phyloP scores from a whole-genome alignment of 35 echinoderm and acorn worm genomes.

The Ophioderma brevispina region DNA sequence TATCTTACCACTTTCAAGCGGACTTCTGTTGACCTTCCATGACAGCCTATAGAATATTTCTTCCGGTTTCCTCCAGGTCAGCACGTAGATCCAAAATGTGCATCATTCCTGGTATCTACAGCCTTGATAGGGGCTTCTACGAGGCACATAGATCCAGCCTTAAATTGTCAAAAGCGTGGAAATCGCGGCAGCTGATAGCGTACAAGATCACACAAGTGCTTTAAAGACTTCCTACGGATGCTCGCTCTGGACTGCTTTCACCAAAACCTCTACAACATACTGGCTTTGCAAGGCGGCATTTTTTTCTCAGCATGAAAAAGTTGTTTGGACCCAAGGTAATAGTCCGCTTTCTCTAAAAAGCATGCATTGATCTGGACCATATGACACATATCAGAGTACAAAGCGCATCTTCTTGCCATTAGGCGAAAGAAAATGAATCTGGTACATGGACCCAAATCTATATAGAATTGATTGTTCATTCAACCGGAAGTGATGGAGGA shows the following conservation, averaged over 20 bases:
- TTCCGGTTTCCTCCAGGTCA: neutral
- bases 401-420: neutral
- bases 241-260: neutral
- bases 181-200: neutral
- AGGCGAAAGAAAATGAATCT: neutral
- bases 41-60: neutral
- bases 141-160: neutral
- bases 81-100: neutral
- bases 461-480: neutral
- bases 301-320: neutral
- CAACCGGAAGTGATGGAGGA: neutral
- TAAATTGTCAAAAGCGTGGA: neutral
- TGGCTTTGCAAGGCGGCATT: neutral
- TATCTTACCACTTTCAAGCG: no score
- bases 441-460: neutral
- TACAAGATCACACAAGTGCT: neutral
- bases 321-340: neutral
- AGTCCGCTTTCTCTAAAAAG: neutral
- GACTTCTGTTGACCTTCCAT: neutral
- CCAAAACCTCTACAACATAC: neutral
- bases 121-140: neutral
- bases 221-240: neutral
- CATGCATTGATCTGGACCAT: neutral
- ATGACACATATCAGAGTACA: neutral
- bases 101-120: neutral